Percentiles rank a stretch among this genome's conserved stretches.
phyloP scores from a whole-genome alignment of 2,888 invertebrate genomes.

The Leucoptera coffeella region DNA sequence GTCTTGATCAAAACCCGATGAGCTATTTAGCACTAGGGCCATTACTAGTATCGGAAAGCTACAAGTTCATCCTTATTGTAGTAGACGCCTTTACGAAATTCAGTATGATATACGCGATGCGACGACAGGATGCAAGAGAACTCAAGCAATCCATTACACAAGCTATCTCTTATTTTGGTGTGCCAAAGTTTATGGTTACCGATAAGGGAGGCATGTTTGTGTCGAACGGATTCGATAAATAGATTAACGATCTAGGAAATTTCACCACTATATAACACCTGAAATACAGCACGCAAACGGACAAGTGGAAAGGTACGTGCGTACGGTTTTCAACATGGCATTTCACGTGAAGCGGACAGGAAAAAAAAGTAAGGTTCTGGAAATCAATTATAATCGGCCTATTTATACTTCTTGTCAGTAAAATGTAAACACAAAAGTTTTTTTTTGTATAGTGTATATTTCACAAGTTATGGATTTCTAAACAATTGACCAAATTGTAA shows the following conservation, averaged over 20 bases:
- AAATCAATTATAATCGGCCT: too few species aligned
- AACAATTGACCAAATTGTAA: too few species aligned
- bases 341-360: too few species aligned
- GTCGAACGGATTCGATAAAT: neutral
- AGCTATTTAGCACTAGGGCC: conserved; percentile 5
- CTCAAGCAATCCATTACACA: conserved; percentile 1
- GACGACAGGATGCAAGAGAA: conserved; percentile 3
- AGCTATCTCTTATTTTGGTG: conserved; percentile 4
- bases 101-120: conserved; percentile 2
- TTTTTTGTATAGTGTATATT: too few species aligned
- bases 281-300: conserved; percentile 10
- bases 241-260: conserved; percentile 3
- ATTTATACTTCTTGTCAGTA: too few species aligned
- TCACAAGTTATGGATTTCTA: too few species aligned
- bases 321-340: conserved; percentile 9
- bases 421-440: too few species aligned
- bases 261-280: conserved; percentile 7
- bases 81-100: conserved; percentile 5
- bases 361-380: too few species aligned
- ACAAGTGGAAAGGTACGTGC: conserved; percentile 8
- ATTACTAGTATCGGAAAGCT: conserved; percentile 2
- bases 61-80: conserved; percentile 3
- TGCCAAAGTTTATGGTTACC: conserved; percentile 1
- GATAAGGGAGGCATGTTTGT: conserved; percentile 6
- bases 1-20: conserved; percentile 4